A percentile compares a stretch with the other conserved stretches of the same genome.
These are phyloP conservation scores for Agrochola lychnidis DNA, from an alignment of 2,888 invertebrate genomes.

Conservation along the genomic window DNA sequence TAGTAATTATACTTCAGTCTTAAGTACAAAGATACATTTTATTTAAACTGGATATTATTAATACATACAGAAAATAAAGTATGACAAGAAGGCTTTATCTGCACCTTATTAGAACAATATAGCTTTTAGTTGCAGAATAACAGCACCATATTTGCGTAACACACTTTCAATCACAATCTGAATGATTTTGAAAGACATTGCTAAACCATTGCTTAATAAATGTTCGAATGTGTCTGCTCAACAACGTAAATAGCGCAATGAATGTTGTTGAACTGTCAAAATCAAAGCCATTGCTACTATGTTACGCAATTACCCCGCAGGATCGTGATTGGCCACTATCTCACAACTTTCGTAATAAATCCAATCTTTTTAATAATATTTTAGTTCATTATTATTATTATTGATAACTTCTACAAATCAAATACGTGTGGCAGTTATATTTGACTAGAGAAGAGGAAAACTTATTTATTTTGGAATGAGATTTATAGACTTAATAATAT, in stretches of 20 bases:
- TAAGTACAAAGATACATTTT: slow-evolving; percentile 42
- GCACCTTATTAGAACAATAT: neutral
- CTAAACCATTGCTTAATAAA: too few relatives aligned
- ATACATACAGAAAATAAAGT: neutral
- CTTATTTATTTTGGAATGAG: slow-evolving; percentile 33
- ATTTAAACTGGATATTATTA: slow-evolving; percentile 18
- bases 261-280: too few relatives aligned
- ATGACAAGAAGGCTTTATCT: slow-evolving; percentile 14
- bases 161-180: too few relatives aligned
- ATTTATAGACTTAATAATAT: slow-evolving; percentile 9
- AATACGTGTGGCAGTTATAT: neutral
- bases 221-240: too few relatives aligned
- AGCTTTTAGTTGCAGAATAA: neutral
- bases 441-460: slow-evolving; percentile 28
- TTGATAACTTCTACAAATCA: neutral
- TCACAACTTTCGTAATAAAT: neutral
- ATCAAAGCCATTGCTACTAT: too few relatives aligned
- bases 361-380: neutral
- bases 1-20: slow-evolving; percentile 32
- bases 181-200: too few relatives aligned
- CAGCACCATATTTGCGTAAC: too few relatives aligned
- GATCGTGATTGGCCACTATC: neutral
- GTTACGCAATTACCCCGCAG: too few relatives aligned
- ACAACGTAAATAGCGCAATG: too few relatives aligned
- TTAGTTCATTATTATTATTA: neutral